Conservation (phyloP, 1,140 invertebrate genomes). For the Diabrotica virgifera region DNA sequence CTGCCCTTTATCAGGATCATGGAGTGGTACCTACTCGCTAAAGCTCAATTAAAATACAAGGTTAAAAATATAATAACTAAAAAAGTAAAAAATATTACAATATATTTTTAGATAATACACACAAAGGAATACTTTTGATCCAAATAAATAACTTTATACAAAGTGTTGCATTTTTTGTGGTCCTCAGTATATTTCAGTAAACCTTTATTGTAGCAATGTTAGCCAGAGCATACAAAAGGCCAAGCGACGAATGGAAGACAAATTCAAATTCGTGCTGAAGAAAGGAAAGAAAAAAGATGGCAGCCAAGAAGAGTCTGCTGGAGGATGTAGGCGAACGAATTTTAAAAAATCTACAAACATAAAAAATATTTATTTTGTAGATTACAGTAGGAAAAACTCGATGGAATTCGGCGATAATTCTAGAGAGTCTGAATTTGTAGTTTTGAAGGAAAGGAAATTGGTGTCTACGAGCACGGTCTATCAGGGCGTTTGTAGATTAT, state of each 20-base stretch:
- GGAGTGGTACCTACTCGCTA: no score
- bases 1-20: no score
- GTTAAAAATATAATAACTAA: no score
- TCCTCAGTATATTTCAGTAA: no score
- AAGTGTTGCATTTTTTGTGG: no score
- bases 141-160: no score
- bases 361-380: constrained; percentile 48
- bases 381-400: constrained; percentile 79
- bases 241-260: constrained; percentile 79
- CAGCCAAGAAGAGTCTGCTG: constrained; percentile 78
- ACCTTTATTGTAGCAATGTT: constrained; percentile 47
- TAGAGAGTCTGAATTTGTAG: constrained; percentile 80
- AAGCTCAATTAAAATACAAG: no score
- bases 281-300: constrained; percentile 85
- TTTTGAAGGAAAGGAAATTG: constrained; percentile 79
- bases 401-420: constrained; percentile 74
- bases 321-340: constrained; percentile 59
- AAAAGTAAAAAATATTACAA: no score
- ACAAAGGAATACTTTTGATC: no score
- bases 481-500: constrained; percentile 79
- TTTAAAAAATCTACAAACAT: no score
- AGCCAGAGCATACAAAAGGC: constrained; percentile 72
- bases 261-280: constrained; percentile 66
- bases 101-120: no score
- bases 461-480: constrained; percentile 71